Percentiles rank a stretch among this genome's conserved stretches.
phyloP scores from a whole-genome alignment of 2,113 vertebrate species.

The Colossoma macropomum region DNA sequence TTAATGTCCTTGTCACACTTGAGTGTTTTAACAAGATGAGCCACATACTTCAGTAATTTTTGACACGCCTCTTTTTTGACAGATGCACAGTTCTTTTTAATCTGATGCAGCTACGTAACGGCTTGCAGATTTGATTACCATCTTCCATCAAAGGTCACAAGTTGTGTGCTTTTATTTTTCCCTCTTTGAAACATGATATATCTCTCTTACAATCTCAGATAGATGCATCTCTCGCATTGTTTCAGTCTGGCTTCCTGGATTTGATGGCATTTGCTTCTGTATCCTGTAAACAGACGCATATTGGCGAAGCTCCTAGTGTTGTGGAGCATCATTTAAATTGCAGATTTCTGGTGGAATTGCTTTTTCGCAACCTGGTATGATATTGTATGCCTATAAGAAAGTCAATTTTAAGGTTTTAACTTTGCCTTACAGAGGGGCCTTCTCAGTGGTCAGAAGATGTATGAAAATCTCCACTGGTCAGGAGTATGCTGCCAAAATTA shows the following conservation, averaged over 20 bases:
- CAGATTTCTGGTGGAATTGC: neutral
- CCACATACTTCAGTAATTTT: too few relatives aligned
- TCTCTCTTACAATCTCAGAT: neutral
- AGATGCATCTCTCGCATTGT: neutral
- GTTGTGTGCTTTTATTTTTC: too few relatives aligned
- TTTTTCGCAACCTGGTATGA: neutral
- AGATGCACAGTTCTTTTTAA: too few relatives aligned
- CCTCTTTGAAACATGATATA: neutral
- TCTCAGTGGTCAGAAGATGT: constrained; percentile 95
- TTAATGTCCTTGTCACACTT: too few relatives aligned
- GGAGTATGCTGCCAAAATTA: constrained; percentile 97
- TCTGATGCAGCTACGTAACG: too few relatives aligned
- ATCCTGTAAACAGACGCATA: neutral
- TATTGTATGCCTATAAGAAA: neutral
- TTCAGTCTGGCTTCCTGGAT: constrained; percentile 3
- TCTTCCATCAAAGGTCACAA: too few relatives aligned
- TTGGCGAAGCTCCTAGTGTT: neutral
- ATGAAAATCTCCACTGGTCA: constrained; percentile 96
- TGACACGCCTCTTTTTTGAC: too few relatives aligned
- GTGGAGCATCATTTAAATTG: neutral
- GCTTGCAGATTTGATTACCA: too few relatives aligned
- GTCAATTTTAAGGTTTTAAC: constrained; percentile 51
- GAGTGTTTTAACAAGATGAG: too few relatives aligned
- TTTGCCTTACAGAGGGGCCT: constrained; percentile 85
- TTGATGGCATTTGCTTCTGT: constrained; percentile 9